Evolutionary conservation across 2,113 vertebrate species (phyloP).

Genomic region (Melanostigma gelatinosum): DNA sequence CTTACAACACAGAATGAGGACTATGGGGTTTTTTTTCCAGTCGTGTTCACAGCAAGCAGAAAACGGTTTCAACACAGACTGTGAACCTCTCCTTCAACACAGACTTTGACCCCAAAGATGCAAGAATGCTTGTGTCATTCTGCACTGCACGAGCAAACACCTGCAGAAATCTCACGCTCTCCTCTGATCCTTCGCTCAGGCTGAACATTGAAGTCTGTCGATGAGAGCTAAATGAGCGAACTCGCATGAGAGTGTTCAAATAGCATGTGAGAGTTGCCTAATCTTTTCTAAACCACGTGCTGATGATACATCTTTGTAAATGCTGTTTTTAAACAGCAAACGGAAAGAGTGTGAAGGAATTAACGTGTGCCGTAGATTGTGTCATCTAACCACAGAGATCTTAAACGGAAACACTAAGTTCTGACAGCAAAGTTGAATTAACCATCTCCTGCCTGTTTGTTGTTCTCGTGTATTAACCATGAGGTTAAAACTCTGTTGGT

Average conservation of each 20-base stretch:
- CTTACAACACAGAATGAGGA: background rate
- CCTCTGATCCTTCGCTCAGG: background rate
- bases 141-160: background rate
- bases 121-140: background rate
- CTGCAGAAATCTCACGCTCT: background rate
- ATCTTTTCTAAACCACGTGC: background rate
- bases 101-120: background rate
- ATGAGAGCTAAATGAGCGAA: background rate
- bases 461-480: background rate
- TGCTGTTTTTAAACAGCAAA: background rate
- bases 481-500: background rate
- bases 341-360: background rate
- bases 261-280: too few species aligned
- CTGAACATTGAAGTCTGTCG: background rate
- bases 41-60: background rate
- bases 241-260: background rate
- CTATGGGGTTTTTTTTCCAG: background rate
- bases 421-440: background rate
- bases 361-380: conserved; percentile 1
- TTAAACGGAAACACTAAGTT: conserved; percentile 25
- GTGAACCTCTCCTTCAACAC: background rate
- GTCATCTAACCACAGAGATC: conserved; percentile 35
- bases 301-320: background rate
- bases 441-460: background rate
- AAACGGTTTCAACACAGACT: background rate